Evolutionary conservation across 2,797 vertebrate species (phyloP).

Genomic region (Silurus aristotelis): DNA sequence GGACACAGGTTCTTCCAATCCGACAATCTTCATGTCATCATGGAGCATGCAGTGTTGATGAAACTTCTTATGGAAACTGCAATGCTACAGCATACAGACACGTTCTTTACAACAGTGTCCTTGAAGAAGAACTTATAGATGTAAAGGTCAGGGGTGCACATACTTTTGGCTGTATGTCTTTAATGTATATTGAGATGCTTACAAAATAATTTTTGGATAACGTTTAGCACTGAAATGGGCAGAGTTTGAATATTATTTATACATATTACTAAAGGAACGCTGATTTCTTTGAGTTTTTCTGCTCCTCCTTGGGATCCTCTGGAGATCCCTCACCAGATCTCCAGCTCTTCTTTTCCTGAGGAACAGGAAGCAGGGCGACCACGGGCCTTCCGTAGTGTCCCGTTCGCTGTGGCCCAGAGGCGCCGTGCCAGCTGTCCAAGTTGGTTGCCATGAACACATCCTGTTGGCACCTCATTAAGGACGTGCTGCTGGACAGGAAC

Average conservation of each 20-base stretch:
- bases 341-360: not conserved
- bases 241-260: not conserved
- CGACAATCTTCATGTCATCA: not conserved
- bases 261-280: not conserved
- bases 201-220: too few relatives aligned
- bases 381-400: slow-evolving; percentile 12
- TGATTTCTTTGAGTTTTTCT: not conserved
- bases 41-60: not conserved
- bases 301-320: slow-evolving; percentile 34
- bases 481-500: slow-evolving; percentile 46
- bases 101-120: not conserved
- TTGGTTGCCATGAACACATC: slow-evolving; percentile 36
- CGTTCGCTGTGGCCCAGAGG: slow-evolving; percentile 3
- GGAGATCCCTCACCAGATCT: not conserved
- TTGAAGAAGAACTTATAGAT: not conserved
- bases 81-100: not conserved
- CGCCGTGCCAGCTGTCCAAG: slow-evolving; percentile 39
- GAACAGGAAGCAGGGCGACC: not conserved
- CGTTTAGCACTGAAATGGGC: not conserved
- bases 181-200: not conserved
- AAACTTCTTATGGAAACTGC: not conserved
- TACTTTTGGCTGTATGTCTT: not conserved
- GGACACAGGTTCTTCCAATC: not conserved
- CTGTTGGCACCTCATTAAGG: slow-evolving; percentile 58
- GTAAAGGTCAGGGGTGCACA: not conserved